Conservation (phyloP, 2,888 invertebrate species). For the Altica lythri region DNA sequence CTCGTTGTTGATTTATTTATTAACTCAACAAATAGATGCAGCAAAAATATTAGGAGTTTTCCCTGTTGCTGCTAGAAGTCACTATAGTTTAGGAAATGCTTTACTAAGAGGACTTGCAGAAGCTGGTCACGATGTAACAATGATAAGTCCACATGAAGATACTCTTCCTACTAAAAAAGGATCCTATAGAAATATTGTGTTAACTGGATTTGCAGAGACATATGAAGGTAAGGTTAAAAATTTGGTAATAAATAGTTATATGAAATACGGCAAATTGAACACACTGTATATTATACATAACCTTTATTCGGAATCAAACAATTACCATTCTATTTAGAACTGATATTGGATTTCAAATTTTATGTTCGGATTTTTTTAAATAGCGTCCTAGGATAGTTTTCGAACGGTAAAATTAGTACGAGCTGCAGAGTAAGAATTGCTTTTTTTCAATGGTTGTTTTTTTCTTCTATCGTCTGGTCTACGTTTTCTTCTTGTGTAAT, state of each 20-base stretch:
- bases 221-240: constrained; percentile 11
- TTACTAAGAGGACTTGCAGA: constrained; percentile 31
- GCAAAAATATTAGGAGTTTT: constrained; percentile 32
- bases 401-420: no score
- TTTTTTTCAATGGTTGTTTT: no score
- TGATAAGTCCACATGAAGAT: constrained; percentile 14
- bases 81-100: constrained; percentile 23
- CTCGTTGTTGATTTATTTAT: no score
- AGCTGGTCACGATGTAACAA: constrained; percentile 31
- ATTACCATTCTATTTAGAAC: no score
- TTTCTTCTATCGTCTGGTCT: no score
- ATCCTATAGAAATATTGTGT: constrained; percentile 8
- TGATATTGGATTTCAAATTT: neutral
- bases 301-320: neutral
- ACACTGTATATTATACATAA: neutral
- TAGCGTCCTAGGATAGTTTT: neutral
- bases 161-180: constrained; percentile 11
- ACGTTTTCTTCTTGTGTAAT: no score
- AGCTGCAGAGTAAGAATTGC: no score
- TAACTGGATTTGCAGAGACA: constrained; percentile 4
- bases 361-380: neutral
- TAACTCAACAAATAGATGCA: no score
- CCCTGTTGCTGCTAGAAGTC: constrained; percentile 28
- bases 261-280: no score
- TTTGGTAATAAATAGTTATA: no score